Percentiles rank a stretch among this genome's conserved stretches.
phyloP scores from a whole-genome alignment of 2,888 invertebrate genomes.

The Hydrotaea diabolus region DNA sequence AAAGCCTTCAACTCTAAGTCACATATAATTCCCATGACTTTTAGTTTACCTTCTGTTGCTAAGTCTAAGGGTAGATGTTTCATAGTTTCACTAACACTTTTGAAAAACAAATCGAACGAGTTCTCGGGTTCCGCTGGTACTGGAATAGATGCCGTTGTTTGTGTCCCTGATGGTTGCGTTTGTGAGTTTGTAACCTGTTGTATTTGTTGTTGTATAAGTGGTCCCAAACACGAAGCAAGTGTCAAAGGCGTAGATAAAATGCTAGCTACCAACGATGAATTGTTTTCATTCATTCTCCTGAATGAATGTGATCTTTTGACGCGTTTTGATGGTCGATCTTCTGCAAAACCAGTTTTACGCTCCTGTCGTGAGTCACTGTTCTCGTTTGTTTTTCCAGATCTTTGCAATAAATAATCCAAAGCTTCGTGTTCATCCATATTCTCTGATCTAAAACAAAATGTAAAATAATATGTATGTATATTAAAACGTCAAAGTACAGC shows the following conservation, averaged over 20 bases:
- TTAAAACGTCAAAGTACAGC: too few relatives aligned
- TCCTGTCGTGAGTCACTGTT: slow-evolving; percentile 25
- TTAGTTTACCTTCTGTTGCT: slow-evolving; percentile 75
- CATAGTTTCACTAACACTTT: slow-evolving; percentile 75
- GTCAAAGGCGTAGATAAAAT: slow-evolving; percentile 60
- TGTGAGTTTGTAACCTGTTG: slow-evolving; percentile 41
- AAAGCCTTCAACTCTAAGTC: slow-evolving; percentile 74
- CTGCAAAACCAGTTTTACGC: slow-evolving; percentile 20
- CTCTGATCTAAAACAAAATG: slow-evolving; percentile 47
- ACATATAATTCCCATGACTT: slow-evolving; percentile 76
- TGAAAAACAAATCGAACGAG: slow-evolving; percentile 75
- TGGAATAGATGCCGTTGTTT: not conserved
- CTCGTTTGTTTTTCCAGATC: slow-evolving; percentile 36
- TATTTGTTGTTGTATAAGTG: slow-evolving; percentile 58
- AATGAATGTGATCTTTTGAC: slow-evolving; percentile 51
- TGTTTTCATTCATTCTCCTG: slow-evolving; percentile 49
- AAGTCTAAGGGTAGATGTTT: slow-evolving; percentile 74
- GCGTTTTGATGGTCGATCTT: slow-evolving; percentile 42
- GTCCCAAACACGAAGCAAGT: slow-evolving; percentile 58
- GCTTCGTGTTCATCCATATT: slow-evolving; percentile 63
- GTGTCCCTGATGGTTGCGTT: not conserved
- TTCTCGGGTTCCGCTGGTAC: slow-evolving; percentile 48
- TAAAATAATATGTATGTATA: too few relatives aligned
- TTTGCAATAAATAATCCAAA: slow-evolving; percentile 57
- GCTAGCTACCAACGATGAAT: slow-evolving; percentile 53